These are phyloP conservation scores for Xanthia togata DNA, from an alignment of 2,888 invertebrate genomes.

Conservation along the genomic window DNA sequence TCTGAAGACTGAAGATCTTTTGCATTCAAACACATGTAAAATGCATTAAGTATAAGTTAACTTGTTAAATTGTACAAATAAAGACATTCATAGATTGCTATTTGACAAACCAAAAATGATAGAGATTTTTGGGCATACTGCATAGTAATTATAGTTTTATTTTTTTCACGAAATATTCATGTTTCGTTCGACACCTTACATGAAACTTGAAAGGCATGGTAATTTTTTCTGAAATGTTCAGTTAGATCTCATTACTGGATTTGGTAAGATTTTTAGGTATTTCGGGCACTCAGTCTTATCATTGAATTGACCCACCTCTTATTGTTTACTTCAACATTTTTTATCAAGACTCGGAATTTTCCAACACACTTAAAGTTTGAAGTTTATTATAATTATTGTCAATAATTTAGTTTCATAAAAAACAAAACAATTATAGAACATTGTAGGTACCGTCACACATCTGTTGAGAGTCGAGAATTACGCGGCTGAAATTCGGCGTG, in stretches of 20 bases:
- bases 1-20: neutral
- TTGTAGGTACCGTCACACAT: neutral
- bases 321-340: slow-evolving; percentile 39
- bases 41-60: neutral
- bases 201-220: neutral
- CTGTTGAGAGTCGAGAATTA: neutral
- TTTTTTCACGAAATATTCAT: neutral
- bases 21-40: neutral
- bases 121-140: neutral
- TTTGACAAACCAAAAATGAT: too few relatives aligned
- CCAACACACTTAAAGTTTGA: slow-evolving; percentile 32
- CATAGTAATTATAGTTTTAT: slow-evolving; percentile 4
- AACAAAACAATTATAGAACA: slow-evolving; percentile 2
- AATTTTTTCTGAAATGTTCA: neutral
- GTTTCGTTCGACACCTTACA: neutral
- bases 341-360: slow-evolving; percentile 57
- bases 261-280: slow-evolving; percentile 1
- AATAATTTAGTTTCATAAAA: slow-evolving; percentile 25
- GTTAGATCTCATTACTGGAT: neutral
- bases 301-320: slow-evolving; percentile 41
- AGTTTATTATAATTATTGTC: slow-evolving; percentile 30
- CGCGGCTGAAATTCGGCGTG: neutral
- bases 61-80: neutral
- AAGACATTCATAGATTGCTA: neutral
- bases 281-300: slow-evolving; percentile 36